A percentile compares a stretch with the other conserved stretches of the same genome.
phyloP scores from a whole-genome alignment of 1,140 invertebrate genomes.

The Ruditapes philippinarum region DNA sequence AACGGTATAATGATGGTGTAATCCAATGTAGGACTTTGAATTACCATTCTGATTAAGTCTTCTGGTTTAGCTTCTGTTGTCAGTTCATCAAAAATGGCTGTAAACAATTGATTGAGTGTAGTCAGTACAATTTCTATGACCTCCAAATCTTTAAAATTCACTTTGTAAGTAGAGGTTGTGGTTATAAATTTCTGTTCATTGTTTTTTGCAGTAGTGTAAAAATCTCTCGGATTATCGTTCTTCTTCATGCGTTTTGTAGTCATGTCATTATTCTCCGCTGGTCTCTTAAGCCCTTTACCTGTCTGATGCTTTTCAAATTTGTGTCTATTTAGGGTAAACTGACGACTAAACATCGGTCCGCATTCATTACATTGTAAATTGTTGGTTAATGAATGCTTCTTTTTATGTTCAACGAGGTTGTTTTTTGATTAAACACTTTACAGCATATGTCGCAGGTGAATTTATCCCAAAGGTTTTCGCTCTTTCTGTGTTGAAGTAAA shows the following conservation, averaged over 20 bases:
- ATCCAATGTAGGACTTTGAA: constrained; percentile 23
- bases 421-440: too few species aligned
- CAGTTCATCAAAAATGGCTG: neutral
- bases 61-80: neutral
- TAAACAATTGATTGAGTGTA: neutral
- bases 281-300: neutral
- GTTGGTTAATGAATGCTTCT: neutral
- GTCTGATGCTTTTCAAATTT: neutral
- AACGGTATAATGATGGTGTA: constrained; percentile 26
- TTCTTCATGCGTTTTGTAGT: neutral
- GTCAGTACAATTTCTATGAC: neutral
- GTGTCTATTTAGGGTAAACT: constrained; percentile 1
- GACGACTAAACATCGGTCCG: constrained; percentile 8
- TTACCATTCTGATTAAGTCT: neutral
- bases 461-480: too few species aligned
- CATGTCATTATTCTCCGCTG: neutral
- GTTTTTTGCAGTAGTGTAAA: constrained; percentile 3
- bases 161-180: too few species aligned
- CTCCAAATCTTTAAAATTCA: constrained; percentile 8
- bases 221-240: neutral
- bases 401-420: too few species aligned
- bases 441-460: too few species aligned
- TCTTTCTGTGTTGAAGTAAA: too few species aligned
- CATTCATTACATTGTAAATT: constrained; percentile 14
- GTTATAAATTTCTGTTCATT: neutral